Conservation (phyloP, 2,113 vertebrate genomes). For the Gnathonemus echidnorhynchus region DNA sequence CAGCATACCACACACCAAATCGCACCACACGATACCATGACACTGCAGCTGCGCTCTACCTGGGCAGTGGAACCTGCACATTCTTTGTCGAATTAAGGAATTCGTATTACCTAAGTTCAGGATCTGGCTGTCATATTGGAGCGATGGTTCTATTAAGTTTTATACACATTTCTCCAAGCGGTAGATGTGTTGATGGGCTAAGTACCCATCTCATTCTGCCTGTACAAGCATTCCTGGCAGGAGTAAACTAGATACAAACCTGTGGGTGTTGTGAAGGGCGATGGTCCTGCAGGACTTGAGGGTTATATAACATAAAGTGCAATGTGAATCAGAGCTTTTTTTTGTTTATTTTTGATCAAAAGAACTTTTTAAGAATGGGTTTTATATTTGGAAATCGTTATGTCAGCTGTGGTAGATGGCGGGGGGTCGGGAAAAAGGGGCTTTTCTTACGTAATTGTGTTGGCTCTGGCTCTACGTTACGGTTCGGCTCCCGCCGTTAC, state of each 20-base stretch:
- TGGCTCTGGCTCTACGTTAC: background rate
- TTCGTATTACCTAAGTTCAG: background rate
- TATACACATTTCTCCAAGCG: background rate
- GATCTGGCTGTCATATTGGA: background rate
- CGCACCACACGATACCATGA: background rate
- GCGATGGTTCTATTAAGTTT: background rate
- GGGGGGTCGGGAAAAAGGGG: background rate
- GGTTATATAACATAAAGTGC: background rate
- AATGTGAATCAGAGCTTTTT: background rate
- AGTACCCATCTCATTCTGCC: background rate
- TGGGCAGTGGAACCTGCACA: background rate
- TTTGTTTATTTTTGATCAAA: background rate
- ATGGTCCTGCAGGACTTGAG: background rate
- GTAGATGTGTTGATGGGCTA: background rate
- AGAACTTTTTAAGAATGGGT: constrained; percentile 6
- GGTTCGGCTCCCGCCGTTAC: background rate
- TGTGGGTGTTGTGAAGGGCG: background rate
- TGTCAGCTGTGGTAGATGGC: background rate
- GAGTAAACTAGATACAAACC: background rate
- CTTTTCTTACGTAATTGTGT: background rate
- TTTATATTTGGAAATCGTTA: background rate
- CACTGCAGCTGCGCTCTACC: too few species aligned
- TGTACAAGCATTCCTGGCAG: background rate
- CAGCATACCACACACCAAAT: too few species aligned
- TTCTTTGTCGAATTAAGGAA: background rate